Base-by-base conservation (phyloP, 2,113 vertebrate genomes). In the Sialia sialis region DNA sequence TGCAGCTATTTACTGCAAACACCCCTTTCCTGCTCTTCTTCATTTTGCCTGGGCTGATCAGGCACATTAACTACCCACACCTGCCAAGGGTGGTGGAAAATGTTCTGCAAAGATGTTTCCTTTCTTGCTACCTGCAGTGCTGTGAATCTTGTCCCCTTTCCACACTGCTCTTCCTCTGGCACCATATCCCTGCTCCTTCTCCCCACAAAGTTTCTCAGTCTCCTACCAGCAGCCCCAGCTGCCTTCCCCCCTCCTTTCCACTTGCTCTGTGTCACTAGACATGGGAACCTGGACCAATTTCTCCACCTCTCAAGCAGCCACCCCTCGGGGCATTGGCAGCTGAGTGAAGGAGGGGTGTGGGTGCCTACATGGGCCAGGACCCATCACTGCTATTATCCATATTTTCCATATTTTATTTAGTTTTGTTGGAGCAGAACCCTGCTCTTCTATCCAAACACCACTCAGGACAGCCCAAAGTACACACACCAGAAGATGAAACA, bases 321-420 rank as follows among this genome's bases (percentile, higher is more conserved):
- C 34, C 38, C 85, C 75, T 92, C 8, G 0, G 59, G 95, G 84
- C 3, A 0, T 70, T 96, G 92, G 90, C 83, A 94, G 39, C 39
- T 77, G 55, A 69, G 29, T 10, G 60, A 88, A 77, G n/a, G 36
- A 90, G 63, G 8, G 32, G 85, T 16, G 87, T 95, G 93, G 38
- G 90, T 93, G 32, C 34, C 54, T 79, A 56, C 5, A 0, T 41
- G 49, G 62, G 90, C 85, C 62, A 64, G 82, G 84, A 60, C 66
- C 78, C 75, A 76, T 76, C 38, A 54, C 51, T 76, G 76, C 54
- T 79, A 54, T 90, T 87, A 96, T 10, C 62, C 32, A 6, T 83
- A 90, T 79, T 94, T 96, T 96, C 92, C 84, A 19, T 25, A 34
- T 69, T 94, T 87, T 63, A 25, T 73, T 93, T 73, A 26, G 6